These are phyloP conservation scores for Bufo gargarizans DNA, from an alignment of 2,113 vertebrate species.

Conservation along the genomic window DNA sequence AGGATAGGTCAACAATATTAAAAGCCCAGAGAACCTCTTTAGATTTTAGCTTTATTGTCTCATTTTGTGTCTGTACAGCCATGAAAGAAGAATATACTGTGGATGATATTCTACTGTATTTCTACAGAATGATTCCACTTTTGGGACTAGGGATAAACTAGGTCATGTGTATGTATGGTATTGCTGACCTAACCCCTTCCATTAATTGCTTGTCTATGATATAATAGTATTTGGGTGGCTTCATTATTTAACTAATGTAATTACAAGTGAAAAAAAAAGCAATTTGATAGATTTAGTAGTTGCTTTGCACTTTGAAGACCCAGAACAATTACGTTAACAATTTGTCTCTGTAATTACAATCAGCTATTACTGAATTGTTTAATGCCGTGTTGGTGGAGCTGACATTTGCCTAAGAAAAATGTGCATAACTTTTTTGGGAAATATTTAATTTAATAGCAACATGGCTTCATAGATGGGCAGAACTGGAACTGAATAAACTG, in stretches of 20 bases:
- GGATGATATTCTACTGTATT: background rate
- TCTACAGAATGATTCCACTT: background rate
- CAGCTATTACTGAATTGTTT: slow-evolving; percentile 13
- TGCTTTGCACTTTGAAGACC: slow-evolving; percentile 30
- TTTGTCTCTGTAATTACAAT: slow-evolving; percentile 33
- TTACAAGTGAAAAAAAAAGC: slow-evolving; percentile 29
- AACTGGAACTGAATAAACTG: background rate
- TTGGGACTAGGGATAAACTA: background rate
- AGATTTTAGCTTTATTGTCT: background rate
- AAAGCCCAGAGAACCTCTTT: too few species aligned
- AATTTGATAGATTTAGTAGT: slow-evolving; percentile 21
- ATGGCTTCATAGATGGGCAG: background rate
- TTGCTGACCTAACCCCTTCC: background rate
- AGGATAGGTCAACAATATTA: too few species aligned
- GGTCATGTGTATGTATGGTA: background rate
- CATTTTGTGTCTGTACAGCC: background rate
- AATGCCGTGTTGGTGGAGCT: background rate
- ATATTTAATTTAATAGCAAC: background rate
- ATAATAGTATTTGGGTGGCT: slow-evolving; percentile 21
- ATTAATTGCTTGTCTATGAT: slow-evolving; percentile 17
- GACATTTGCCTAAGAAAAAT: slow-evolving; percentile 24
- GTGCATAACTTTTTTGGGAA: background rate
- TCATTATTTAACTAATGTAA: slow-evolving; percentile 18
- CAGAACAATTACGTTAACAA: slow-evolving; percentile 20
- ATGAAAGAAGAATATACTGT: background rate